A percentile compares a stretch with the other conserved stretches of the same genome.
Evolutionary conservation across 1,140 invertebrate genomes (phyloP).

Genomic region (Aphelinus atriplicis): DNA sequence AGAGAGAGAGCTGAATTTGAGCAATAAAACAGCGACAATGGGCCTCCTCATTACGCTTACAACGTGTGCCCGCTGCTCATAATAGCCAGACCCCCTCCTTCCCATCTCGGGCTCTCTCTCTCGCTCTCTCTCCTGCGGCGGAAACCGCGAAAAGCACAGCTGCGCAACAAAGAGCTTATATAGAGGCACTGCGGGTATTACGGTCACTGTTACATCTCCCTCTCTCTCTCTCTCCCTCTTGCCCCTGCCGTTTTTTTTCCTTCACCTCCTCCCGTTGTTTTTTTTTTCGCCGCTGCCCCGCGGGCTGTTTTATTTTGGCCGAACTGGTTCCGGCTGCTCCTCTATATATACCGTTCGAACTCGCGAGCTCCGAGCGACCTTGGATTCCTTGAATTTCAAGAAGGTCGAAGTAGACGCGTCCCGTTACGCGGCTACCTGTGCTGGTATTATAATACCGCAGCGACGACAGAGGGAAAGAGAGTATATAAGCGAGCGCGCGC

Average conservation of each 20-base stretch:
- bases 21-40: background rate
- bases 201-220: constrained; percentile 39
- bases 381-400: constrained; percentile 47
- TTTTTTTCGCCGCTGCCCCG: constrained; percentile 24
- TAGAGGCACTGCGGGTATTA: constrained; percentile 21
- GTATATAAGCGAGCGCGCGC: too few relatives aligned
- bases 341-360: constrained; percentile 29
- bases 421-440: constrained; percentile 22
- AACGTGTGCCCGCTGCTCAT: background rate
- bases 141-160: constrained; percentile 27
- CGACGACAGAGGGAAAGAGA: too few relatives aligned
- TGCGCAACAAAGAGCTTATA: background rate
- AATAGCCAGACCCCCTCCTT: background rate
- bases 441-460: background rate
- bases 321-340: constrained; percentile 30
- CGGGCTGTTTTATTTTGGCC: constrained; percentile 31
- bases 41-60: too few relatives aligned
- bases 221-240: background rate
- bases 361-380: constrained; percentile 42
- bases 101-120: too few relatives aligned
- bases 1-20: background rate
- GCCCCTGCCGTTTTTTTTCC: background rate
- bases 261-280: constrained; percentile 9
- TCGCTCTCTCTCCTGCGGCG: background rate
- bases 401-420: constrained; percentile 44